Evolutionary conservation across 2,797 vertebrate species (phyloP).

Genomic region (Poecilia gillii): DNA sequence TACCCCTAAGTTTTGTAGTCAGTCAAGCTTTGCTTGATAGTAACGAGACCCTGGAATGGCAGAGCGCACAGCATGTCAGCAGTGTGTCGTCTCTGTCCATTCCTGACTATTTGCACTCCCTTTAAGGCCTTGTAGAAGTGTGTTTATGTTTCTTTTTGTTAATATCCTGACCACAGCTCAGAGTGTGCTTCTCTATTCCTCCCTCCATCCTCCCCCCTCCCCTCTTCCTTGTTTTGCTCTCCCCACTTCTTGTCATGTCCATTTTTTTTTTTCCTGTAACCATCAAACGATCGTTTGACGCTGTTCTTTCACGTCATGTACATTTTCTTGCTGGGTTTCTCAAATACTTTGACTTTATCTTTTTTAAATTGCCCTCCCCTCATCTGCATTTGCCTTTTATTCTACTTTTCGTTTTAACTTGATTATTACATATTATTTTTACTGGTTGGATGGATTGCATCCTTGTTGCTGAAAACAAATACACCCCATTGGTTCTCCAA

Average conservation of each 20-base stretch:
- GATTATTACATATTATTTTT: slow-evolving; percentile 36
- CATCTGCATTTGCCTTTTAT: slow-evolving; percentile 15
- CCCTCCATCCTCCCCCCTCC: slow-evolving; percentile 54
- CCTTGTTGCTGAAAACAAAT: slow-evolving; percentile 41
- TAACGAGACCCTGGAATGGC: slow-evolving; percentile 61
- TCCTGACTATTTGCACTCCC: slow-evolving; percentile 66
- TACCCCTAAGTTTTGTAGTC: slow-evolving; percentile 30
- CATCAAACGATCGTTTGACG: slow-evolving; percentile 13
- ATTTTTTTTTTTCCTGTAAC: slow-evolving; percentile 13
- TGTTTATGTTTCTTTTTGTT: slow-evolving; percentile 70
- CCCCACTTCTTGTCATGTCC: slow-evolving; percentile 40
- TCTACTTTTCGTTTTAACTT: slow-evolving; percentile 29
- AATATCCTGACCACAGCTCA: slow-evolving; percentile 76
- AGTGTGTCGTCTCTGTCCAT: slow-evolving; percentile 55
- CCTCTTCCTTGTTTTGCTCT: slow-evolving; percentile 32
- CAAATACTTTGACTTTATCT: slow-evolving; percentile 19
- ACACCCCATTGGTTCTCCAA: slow-evolving; percentile 33
- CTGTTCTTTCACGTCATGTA: slow-evolving; percentile 7
- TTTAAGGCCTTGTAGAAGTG: slow-evolving; percentile 68
- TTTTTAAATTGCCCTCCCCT: background rate
- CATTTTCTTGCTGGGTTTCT: slow-evolving; percentile 7
- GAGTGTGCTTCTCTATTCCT: slow-evolving; percentile 76
- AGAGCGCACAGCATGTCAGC: slow-evolving; percentile 58
- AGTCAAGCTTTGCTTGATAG: slow-evolving; percentile 34
- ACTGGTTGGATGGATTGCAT: slow-evolving; percentile 55